Conservation (phyloP, 1,140 invertebrate species). For the Caenorhabditis tropicalis region DNA sequence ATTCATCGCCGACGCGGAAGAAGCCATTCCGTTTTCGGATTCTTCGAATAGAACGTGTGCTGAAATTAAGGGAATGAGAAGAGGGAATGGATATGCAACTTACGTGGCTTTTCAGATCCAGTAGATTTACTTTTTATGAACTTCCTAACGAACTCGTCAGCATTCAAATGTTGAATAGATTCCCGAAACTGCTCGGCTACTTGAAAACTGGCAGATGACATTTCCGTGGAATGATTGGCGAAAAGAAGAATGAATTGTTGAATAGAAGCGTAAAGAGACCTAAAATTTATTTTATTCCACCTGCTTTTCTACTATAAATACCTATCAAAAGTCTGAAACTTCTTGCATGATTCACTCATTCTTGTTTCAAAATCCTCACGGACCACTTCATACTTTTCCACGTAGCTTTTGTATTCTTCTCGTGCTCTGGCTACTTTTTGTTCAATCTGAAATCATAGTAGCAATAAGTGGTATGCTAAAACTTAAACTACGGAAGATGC, state of each 20-base stretch:
- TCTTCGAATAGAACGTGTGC: constrained; percentile 24
- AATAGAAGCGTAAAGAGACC: constrained; percentile 42
- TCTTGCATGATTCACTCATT: constrained; percentile 57
- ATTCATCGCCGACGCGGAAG: constrained; percentile 9
- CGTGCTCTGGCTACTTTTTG: constrained; percentile 65
- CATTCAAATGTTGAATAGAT: constrained; percentile 61
- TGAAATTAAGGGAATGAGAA: background rate
- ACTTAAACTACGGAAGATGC: too few relatives aligned
- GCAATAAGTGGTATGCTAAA: too few relatives aligned
- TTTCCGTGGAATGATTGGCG: constrained; percentile 31
- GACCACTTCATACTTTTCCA: constrained; percentile 69
- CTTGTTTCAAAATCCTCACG: constrained; percentile 69
- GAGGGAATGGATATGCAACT: background rate
- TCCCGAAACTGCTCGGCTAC: constrained; percentile 64
- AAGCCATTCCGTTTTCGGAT: background rate
- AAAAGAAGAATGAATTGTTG: constrained; percentile 49
- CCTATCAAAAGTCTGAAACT: constrained; percentile 48
- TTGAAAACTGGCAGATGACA: constrained; percentile 51
- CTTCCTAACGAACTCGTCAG: constrained; percentile 66
- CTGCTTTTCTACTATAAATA: background rate
- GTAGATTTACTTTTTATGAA: constrained; percentile 69
- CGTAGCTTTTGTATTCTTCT: constrained; percentile 68
- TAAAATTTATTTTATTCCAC: background rate
- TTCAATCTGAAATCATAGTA: constrained; percentile 58
- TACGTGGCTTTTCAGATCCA: constrained; percentile 66